Evolutionary conservation across 2,888 invertebrate genomes (phyloP), one percentile per base, ranked within the genome.

Genomic region (Trachelus iudaicus): DNA sequence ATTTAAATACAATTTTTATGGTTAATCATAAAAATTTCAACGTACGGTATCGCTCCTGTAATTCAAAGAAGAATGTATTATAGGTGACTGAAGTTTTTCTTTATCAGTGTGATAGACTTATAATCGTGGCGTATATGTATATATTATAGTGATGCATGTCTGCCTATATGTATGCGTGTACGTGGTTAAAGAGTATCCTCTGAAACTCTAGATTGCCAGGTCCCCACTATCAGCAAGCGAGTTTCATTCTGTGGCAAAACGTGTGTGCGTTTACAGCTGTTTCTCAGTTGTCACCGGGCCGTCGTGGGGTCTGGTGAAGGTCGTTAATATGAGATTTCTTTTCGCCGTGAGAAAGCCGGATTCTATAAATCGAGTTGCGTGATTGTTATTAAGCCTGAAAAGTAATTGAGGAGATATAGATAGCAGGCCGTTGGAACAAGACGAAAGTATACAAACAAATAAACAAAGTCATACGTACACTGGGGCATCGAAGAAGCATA

Each of bases 191-290:
- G 35, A 35, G 35, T 74, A 74, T 74, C 35, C 35, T 74, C 74
- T 34, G 74, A 74, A 74, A 74, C 74, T 33, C n/a, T 74, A 74
- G 74, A 74, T 74, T n/a, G 74, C 35, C 33, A 74, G 74, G 31
- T 56, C 79, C 83, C 82, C 83, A 74, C 83, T 73, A n/a, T 12
- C 3, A 30, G n/a, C 73, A n/a, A 31, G 35, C 31, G 74, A 33
- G 74, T 74, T 74, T 34, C 74, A 34, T 74, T 35, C 74, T 34
- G 35, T 23, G 84, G 87, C 84, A 85, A 87, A 87, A 86, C 83
- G 82, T 85, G 87, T 85, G 83, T 86, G 81, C 85, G 83, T 82
- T 85, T 85, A 87, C 88, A 88, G 87, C 88, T 87, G 88, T 85
- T 87, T 83, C 81, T 84, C 88, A 88, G 89, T 88, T 84, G 85